Evolutionary conservation across 1,140 invertebrate genomes (phyloP).

Genomic region (Ylistrum balloti): DNA sequence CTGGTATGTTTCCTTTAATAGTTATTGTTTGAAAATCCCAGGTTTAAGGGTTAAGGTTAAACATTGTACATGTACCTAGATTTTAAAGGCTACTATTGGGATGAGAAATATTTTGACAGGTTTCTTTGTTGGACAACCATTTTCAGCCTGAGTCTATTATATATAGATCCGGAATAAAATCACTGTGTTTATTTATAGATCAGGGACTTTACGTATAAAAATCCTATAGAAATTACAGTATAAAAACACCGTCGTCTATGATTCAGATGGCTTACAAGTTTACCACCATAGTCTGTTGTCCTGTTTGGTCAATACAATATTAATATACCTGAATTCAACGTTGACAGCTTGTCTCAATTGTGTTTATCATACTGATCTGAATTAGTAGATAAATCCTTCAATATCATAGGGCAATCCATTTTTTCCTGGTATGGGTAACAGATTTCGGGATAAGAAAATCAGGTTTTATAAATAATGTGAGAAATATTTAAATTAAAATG

Average conservation of each 20-base stretch:
- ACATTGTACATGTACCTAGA: too few species aligned
- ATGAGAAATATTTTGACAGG: background rate
- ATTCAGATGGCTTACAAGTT: background rate
- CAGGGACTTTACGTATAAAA: background rate
- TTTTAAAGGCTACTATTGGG: too few species aligned
- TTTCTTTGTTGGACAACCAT: background rate
- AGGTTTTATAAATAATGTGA: background rate
- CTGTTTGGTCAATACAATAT: background rate
- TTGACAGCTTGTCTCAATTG: background rate
- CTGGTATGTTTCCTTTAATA: too few species aligned
- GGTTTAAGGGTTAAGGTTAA: too few species aligned
- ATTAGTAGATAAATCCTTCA: background rate
- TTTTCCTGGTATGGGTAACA: background rate
- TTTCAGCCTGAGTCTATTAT: background rate
- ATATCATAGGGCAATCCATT: background rate
- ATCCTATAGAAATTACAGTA: background rate
- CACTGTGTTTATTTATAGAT: background rate
- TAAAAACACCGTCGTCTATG: background rate
- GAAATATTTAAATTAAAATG: background rate
- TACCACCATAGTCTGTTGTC: background rate
- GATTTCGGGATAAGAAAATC: background rate
- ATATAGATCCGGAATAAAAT: background rate
- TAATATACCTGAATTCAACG: background rate
- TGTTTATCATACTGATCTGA: too few species aligned
- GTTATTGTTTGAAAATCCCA: too few species aligned